Evolutionary conservation across 2,888 invertebrate genomes (phyloP), one percentile per base, ranked within the genome.

Genomic region (Labia minor): DNA sequence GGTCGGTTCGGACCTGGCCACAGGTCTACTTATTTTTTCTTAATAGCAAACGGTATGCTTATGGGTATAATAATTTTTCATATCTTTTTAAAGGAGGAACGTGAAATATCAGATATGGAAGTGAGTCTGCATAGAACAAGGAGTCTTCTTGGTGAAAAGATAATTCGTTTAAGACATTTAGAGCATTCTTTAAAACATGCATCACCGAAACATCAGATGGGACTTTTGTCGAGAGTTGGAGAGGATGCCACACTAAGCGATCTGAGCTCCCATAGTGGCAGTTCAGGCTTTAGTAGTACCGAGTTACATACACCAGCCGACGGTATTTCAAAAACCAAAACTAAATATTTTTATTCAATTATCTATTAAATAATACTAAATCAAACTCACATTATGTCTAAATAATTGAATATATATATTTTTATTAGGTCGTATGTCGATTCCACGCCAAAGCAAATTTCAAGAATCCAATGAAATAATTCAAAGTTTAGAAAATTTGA

Each of bases 91-190:
- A 26, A 90, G 85, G 90, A 91, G 77, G 90, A 90, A 76, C 86
- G 89, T 69, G 90, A 90, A 70, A 79, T 89, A 1, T 90, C 90
- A 0, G 91, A 91, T 74, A 86, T 91, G 81, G 91, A 91, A 76
- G 89, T 91, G 69, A 89, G 89, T 67, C 77, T 91, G 62, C 90
- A 91, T 79, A 85, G 91, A 0, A 91, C 91, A 1, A 66, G 68
- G 18, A 63, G 90, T 2, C 77, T 91, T 37, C 80, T 91, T 19
- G 90, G 90, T 14, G 91, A 91, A 77, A 91, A 91, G 77, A 89
- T 90, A 66, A 91, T 91, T 66, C 81, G 91, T 19, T 78, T 91
- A 74, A 81, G 89, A 1, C 90, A 91, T 76, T 80, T 91, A 74
- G 90, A 91, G 76, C 87, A 90, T 71, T 89, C 90, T 0, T 77